Conservation (phyloP, 2,113 vertebrate genomes). For the Oenanthe melanoleuca region DNA sequence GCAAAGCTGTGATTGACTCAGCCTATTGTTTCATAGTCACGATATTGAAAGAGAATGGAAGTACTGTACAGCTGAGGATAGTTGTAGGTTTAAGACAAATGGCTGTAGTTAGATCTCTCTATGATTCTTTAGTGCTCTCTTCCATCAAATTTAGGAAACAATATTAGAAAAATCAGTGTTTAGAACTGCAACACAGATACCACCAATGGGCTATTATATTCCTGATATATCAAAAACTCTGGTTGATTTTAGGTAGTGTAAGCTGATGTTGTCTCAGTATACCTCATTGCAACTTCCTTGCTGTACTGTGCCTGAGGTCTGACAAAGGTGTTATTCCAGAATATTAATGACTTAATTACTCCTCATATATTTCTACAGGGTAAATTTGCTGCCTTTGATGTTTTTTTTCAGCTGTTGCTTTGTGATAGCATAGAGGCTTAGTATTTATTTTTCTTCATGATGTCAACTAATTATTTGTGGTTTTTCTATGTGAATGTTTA, state of each 20-base stretch:
- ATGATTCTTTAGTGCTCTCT: not conserved
- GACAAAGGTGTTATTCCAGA: not conserved
- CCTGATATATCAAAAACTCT: not conserved
- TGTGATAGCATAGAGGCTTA: not conserved
- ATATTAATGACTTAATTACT: not conserved
- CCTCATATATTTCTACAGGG: not conserved
- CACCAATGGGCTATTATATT: not conserved
- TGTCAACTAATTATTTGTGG: not conserved
- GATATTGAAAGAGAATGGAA: not conserved
- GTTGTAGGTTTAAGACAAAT: not conserved
- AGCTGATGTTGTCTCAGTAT: not conserved
- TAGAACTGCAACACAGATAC: not conserved
- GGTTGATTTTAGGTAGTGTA: not conserved
- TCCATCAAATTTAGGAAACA: not conserved
- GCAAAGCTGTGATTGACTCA: not conserved
- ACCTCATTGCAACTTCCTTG: not conserved
- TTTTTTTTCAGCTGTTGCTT: not conserved
- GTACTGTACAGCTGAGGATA: not conserved
- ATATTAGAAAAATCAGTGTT: not conserved
- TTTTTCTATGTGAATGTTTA: not conserved
- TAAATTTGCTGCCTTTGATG: not conserved
- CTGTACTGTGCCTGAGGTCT: not conserved
- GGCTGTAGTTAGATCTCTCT: not conserved
- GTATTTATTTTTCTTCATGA: not conserved
- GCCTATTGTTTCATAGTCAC: not conserved